A percentile compares a stretch with the other conserved stretches of the same genome.
phyloP scores from a whole-genome alignment of 2,888 invertebrate genomes.

The Eilema caniola region DNA sequence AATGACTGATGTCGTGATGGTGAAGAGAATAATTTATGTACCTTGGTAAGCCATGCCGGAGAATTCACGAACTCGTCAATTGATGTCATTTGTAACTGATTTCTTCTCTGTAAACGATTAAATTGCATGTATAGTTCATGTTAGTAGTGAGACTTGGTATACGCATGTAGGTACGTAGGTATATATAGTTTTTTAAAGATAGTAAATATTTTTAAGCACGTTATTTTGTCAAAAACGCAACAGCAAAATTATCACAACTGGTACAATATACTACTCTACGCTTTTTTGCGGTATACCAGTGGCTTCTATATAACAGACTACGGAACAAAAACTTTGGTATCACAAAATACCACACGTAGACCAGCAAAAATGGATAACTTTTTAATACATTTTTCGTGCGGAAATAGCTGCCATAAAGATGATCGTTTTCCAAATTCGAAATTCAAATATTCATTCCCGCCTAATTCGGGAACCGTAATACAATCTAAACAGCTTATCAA shows the following conservation, averaged over 20 bases:
- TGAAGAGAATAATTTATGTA: conserved; percentile 56
- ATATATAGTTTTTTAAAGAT: too few relatives aligned
- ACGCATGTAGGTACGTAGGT: neutral
- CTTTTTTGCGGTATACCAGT: neutral
- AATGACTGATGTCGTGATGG: conserved; percentile 21
- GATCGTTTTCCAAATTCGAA: too few relatives aligned
- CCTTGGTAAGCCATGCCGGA: conserved; percentile 83
- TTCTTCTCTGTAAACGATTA: conserved; percentile 42
- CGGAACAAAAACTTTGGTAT: too few relatives aligned
- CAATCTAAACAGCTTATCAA: too few relatives aligned
- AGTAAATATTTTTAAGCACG: neutral
- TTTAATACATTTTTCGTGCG: too few relatives aligned
- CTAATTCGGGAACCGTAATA: too few relatives aligned
- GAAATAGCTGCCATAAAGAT: too few relatives aligned
- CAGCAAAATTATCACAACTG: neutral
- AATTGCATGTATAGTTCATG: neutral
- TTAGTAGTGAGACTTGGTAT: neutral
- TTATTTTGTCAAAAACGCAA: conserved; percentile 1
- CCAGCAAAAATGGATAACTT: too few relatives aligned
- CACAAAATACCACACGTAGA: too few relatives aligned
- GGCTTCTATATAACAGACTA: too few relatives aligned
- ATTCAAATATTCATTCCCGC: too few relatives aligned
- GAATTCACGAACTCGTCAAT: conserved; percentile 84
- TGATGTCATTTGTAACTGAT: conserved; percentile 69
- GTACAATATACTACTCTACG: neutral